Base-by-base conservation (phyloP, 2,113 vertebrate species). In the Nyctibius bracteatus region DNA sequence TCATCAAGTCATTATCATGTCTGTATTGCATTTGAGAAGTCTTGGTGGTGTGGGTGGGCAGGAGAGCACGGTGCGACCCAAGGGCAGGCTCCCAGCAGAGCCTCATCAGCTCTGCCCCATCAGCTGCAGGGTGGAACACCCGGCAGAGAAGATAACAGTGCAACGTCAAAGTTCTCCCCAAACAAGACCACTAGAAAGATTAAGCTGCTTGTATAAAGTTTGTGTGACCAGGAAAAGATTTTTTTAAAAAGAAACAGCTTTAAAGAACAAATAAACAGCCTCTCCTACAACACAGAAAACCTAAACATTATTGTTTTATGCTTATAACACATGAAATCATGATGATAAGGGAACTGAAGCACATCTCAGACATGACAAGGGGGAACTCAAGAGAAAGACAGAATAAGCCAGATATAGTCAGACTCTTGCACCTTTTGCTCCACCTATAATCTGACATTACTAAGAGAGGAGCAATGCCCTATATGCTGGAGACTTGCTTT, bases 261-360 rank as follows among this genome's bases (percentile, higher is more conserved):
- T 27, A 61, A 77, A 91, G 47, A 91, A 86, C 27, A 95, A 74
- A 92, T 66, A 86, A 91, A 81, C 35, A 73, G 22, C 37, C 43
- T 51, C 41, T 68, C 25, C 54, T 57, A n/a, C 35, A 65, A 91
- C 41, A 44, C 0, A 0, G 22, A 79, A 75, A 79, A 72, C 25
- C 41, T 82, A 88, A 95, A 80, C 6, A 9, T 61, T 46, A n/a
- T 25, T 83, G 54, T 8, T 81, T 67, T 49, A 28, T 18, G 6
- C 17, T 67, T 86, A 41, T 7, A 90, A 49, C 8, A 35, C 22
- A 16, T 47, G 23, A 83, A 88, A 59, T 63, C 51, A 22, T 41
- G 25, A 54, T 35, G 41, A 33, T 74, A 86, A 70, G 5, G 44
- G 72, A 92, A 92, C 27, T 31, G 43, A 70, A 81, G 46, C 33